Evolutionary conservation across 2,113 vertebrate species (phyloP).

Genomic region (Pollachius pollachius): DNA sequence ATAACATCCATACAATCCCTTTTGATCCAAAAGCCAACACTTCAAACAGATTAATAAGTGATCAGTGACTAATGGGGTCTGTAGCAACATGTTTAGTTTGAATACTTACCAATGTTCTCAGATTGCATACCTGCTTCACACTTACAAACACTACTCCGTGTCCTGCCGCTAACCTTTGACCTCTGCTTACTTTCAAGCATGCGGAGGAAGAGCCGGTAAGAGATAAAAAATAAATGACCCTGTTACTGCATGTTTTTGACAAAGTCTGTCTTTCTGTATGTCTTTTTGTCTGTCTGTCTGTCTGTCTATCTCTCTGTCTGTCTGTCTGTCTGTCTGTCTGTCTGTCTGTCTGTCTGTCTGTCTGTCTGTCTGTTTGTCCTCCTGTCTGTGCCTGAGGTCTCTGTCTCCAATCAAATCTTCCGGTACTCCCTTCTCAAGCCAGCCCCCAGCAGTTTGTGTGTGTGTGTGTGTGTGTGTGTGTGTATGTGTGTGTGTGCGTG

Average conservation of each 20-base stretch:
- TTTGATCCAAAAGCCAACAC: too few species aligned
- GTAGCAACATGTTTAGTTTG: too few species aligned
- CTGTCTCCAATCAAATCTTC: neutral
- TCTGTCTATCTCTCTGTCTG: slow-evolving; percentile 55
- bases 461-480: too few species aligned
- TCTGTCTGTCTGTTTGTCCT: neutral
- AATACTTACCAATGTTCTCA: too few species aligned
- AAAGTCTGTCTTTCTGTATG: neutral
- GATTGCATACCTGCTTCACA: neutral
- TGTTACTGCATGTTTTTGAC: slow-evolving; percentile 28
- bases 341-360: neutral
- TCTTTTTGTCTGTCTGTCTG: slow-evolving; percentile 57
- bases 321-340: slow-evolving; percentile 25
- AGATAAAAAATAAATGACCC: slow-evolving; percentile 26
- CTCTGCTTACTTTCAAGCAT: slow-evolving; percentile 88
- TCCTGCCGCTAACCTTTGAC: slow-evolving; percentile 65
- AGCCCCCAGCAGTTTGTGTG: too few species aligned
- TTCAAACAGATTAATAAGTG: too few species aligned
- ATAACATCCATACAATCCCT: too few species aligned
- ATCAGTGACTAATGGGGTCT: too few species aligned
- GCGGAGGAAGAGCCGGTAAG: slow-evolving; percentile 96
- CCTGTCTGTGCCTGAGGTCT: neutral
- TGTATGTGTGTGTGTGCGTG: too few species aligned
- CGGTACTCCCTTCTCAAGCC: too few species aligned
- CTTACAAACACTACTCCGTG: neutral